phyloP scores from a whole-genome alignment of 2,888 invertebrate species.

The Sericinus montela region DNA sequence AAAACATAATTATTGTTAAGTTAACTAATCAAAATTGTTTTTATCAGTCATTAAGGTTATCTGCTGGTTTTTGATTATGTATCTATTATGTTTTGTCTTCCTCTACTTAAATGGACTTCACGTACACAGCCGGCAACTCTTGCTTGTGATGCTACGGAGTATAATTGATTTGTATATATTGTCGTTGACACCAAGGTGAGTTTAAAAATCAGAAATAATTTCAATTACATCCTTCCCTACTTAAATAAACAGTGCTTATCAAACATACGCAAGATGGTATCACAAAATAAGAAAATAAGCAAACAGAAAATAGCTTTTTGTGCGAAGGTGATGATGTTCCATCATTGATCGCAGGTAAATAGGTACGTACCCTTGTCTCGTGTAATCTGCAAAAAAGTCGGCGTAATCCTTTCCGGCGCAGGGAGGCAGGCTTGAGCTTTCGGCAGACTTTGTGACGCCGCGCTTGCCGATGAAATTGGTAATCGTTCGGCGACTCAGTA shows the following conservation, averaged over 20 bases:
- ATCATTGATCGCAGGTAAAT: slow-evolving; percentile 41
- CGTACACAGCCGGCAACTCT: too few relatives aligned
- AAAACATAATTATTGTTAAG: too few relatives aligned
- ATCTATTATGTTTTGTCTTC: too few relatives aligned
- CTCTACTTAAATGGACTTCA: too few relatives aligned
- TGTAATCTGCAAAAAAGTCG: slow-evolving; percentile 64
- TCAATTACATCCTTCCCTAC: too few relatives aligned
- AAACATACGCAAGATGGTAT: slow-evolving; percentile 1
- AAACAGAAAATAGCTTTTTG: slow-evolving; percentile 14
- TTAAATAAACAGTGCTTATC: background rate
- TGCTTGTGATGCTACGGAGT: too few relatives aligned
- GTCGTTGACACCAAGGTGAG: too few relatives aligned
- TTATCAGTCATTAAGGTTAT: too few relatives aligned
- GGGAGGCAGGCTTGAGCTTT: slow-evolving; percentile 43
- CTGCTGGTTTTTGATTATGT: too few relatives aligned
- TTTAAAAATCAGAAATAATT: too few relatives aligned
- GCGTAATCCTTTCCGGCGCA: slow-evolving; percentile 69
- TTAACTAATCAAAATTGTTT: too few relatives aligned
- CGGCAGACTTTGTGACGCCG: slow-evolving; percentile 74
- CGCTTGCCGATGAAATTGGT: slow-evolving; percentile 49
- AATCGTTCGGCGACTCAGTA: slow-evolving; percentile 50
- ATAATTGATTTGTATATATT: too few relatives aligned
- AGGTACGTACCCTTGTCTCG: slow-evolving; percentile 40
- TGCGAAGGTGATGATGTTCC: slow-evolving; percentile 20
- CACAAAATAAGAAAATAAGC: slow-evolving; percentile 5